These are phyloP conservation scores for Hycleus cichorii DNA, from an alignment of 1,140 invertebrate species.

Conservation along the genomic window DNA sequence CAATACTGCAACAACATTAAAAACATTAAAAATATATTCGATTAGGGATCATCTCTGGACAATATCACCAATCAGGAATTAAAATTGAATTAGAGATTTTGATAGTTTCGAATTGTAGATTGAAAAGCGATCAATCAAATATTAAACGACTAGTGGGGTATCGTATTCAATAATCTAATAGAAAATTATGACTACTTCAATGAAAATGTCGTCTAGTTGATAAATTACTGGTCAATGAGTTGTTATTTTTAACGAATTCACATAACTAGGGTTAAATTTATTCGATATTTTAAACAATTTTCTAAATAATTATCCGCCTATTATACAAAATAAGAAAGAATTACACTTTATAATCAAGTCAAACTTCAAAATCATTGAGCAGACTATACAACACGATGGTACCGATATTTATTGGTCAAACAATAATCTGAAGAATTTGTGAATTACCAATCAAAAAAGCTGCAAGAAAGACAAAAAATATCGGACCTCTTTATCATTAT, in stretches of 20 bases:
- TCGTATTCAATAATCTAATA: constrained; percentile 15
- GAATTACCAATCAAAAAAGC: too few relatives aligned
- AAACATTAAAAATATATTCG: too few relatives aligned
- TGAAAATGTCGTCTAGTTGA: constrained; percentile 16
- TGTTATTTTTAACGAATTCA: constrained; percentile 13
- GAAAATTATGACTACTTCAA: constrained; percentile 14
- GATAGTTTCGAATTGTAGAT: constrained; percentile 13
- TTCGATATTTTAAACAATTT: background rate
- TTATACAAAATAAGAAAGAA: too few relatives aligned
- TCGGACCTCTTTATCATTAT: too few relatives aligned
- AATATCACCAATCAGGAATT: constrained; percentile 9
- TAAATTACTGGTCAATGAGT: constrained; percentile 15
- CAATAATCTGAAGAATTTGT: too few relatives aligned
- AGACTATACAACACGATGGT: too few relatives aligned
- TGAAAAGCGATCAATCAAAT: constrained; percentile 20
- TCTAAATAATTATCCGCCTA: background rate
- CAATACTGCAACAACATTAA: background rate
- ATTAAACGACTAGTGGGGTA: constrained; percentile 1
- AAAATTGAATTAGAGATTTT: constrained; percentile 14
- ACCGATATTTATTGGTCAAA: too few relatives aligned
- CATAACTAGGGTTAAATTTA: background rate
- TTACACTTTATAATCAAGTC: too few relatives aligned
- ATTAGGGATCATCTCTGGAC: background rate
- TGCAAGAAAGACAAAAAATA: too few relatives aligned
- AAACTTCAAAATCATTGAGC: too few relatives aligned